A percentile compares a stretch with the other conserved stretches of the same genome.
phyloP scores from a whole-genome alignment of 64 coral and sea anemone genomes.

The Montipora efflorescens region DNA sequence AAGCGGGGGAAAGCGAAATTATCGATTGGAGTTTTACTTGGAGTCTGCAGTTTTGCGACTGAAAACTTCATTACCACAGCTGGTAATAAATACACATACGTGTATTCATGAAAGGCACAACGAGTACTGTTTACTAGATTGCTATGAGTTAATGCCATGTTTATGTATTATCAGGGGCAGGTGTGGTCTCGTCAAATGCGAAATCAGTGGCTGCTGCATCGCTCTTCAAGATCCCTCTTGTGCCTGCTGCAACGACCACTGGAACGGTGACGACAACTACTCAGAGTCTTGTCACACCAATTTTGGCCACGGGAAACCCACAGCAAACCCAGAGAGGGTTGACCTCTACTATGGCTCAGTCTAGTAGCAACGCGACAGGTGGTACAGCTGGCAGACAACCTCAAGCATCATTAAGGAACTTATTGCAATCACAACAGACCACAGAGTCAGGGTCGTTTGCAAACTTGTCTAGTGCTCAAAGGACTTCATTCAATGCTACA shows the following conservation, averaged over 20 bases:
- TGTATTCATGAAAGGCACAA: too few species aligned
- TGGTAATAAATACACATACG: too few species aligned
- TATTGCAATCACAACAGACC: neutral
- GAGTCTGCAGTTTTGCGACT: too few species aligned
- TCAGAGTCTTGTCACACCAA: conserved; percentile 15
- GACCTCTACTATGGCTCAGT: neutral
- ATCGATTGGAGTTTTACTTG: too few species aligned
- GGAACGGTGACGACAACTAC: conserved; percentile 6
- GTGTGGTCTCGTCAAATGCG: neutral
- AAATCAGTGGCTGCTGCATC: neutral
- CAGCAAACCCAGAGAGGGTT: neutral
- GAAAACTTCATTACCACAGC: too few species aligned
- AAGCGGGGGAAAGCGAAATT: too few species aligned
- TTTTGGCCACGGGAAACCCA: neutral
- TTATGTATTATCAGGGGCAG: neutral
- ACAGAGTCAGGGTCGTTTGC: neutral
- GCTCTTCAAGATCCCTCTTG: conserved; percentile 22
- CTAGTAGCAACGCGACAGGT: neutral
- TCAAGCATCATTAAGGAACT: neutral
- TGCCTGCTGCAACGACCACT: neutral
- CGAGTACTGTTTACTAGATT: neutral
- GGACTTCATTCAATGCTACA: neutral
- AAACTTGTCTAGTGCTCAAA: neutral
- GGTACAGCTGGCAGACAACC: neutral
- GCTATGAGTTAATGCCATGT: neutral